Evolutionary conservation across 2,113 vertebrate genomes (phyloP).

Genomic region (Gobio gobio): DNA sequence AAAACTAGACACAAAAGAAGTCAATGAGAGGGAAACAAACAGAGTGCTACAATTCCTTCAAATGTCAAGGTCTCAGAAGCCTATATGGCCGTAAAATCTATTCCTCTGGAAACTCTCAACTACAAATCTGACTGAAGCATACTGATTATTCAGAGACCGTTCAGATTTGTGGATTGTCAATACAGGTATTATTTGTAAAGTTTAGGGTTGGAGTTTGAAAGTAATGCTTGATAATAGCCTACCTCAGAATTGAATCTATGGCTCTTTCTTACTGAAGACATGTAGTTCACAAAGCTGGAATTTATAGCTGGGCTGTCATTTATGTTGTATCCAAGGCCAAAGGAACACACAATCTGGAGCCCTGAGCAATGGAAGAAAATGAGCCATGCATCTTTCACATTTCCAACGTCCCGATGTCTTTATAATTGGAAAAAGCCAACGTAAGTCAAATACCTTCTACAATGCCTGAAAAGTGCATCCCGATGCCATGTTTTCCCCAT

Average conservation of each 20-base stretch:
- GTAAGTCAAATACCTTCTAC: background rate
- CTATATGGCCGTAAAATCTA: background rate
- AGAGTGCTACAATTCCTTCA: background rate
- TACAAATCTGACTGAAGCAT: background rate
- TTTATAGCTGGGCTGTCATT: background rate
- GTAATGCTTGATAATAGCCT: background rate
- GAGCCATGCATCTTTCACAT: background rate
- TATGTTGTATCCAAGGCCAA: background rate
- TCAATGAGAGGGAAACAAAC: background rate
- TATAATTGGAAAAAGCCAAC: background rate
- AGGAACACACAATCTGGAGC: background rate
- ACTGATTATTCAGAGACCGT: background rate
- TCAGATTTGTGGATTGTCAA: background rate
- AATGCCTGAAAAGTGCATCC: too few species aligned
- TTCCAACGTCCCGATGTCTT: background rate
- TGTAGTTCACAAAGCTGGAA: background rate
- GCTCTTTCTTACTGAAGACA: background rate
- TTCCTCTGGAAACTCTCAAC: background rate
- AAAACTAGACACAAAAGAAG: conserved; percentile 1
- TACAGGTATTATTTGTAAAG: background rate
- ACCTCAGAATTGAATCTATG: background rate
- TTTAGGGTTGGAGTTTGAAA: background rate
- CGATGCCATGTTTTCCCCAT: too few species aligned
- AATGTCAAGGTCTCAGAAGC: background rate
- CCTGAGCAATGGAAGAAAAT: conserved; percentile 1